These are phyloP conservation scores for Meloidogyne hapla DNA, from an alignment of 1,140 invertebrate genomes.

Conservation along the genomic window DNA sequence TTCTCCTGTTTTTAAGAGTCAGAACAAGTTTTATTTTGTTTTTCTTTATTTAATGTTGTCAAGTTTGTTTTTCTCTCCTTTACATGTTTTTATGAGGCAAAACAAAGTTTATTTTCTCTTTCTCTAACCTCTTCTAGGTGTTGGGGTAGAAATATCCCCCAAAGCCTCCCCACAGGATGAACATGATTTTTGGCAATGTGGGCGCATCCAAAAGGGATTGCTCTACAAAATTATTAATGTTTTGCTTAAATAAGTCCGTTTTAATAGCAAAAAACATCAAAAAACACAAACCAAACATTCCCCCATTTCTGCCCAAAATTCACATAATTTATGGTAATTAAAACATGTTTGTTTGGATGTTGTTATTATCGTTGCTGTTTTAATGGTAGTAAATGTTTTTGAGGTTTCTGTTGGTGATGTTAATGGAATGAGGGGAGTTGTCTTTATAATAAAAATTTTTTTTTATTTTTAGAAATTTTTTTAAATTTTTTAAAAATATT, in stretches of 20 bases:
- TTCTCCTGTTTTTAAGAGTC: too few species aligned
- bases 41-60: background rate
- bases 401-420: constrained; percentile 21
- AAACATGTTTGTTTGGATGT: constrained; percentile 30
- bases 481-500: background rate
- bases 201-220: constrained; percentile 54
- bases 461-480: background rate
- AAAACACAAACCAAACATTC: constrained; percentile 37
- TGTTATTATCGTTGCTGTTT: background rate
- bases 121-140: constrained; percentile 25
- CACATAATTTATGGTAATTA: constrained; percentile 47
- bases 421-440: background rate
- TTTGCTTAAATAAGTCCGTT: background rate
- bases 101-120: background rate
- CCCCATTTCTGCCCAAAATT: constrained; percentile 51
- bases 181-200: constrained; percentile 49
- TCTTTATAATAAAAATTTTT: background rate
- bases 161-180: constrained; percentile 47
- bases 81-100: background rate
- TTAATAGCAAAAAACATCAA: background rate
- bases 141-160: constrained; percentile 43
- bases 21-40: constrained; percentile 23
- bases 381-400: background rate
- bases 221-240: constrained; percentile 16
- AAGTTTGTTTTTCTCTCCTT: background rate